Evolutionary conservation across 2,113 vertebrate species (phyloP).

Genomic region (Dipodomys merriami): DNA sequence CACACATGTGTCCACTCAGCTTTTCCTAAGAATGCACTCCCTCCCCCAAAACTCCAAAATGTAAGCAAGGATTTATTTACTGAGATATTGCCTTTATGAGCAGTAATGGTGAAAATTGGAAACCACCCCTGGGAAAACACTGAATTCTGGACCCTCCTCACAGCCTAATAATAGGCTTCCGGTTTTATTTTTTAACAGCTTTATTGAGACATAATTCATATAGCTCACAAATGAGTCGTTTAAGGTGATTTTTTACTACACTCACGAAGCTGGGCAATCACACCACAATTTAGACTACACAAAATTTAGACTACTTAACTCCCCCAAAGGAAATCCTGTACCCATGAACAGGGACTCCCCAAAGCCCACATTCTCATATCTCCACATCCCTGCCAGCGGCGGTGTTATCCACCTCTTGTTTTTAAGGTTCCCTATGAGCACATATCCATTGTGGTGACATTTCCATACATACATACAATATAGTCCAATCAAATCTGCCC

Average conservation of each 20-base stretch:
- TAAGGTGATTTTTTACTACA: not conserved
- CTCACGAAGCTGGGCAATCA: not conserved
- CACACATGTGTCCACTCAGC: not conserved
- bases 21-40: not conserved
- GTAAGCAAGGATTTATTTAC: no score
- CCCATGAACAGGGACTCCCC: not conserved
- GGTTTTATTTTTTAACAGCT: not conserved
- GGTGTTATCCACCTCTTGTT: rapidly evolving
- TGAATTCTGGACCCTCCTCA: no score
- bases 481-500: no score
- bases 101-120: rapidly evolving
- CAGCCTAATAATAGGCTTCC: rapidly evolving
- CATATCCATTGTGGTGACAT: no score
- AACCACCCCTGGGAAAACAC: not conserved
- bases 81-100: rapidly evolving
- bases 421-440: not conserved
- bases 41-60: not conserved
- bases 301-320: not conserved
- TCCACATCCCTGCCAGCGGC: not conserved
- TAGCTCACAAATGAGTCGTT: not conserved
- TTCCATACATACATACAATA: no score
- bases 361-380: rapidly evolving
- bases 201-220: not conserved
- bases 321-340: not conserved
- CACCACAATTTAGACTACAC: not conserved